phyloP scores from a whole-genome alignment of 2,113 vertebrate genomes.

The Mola mola region DNA sequence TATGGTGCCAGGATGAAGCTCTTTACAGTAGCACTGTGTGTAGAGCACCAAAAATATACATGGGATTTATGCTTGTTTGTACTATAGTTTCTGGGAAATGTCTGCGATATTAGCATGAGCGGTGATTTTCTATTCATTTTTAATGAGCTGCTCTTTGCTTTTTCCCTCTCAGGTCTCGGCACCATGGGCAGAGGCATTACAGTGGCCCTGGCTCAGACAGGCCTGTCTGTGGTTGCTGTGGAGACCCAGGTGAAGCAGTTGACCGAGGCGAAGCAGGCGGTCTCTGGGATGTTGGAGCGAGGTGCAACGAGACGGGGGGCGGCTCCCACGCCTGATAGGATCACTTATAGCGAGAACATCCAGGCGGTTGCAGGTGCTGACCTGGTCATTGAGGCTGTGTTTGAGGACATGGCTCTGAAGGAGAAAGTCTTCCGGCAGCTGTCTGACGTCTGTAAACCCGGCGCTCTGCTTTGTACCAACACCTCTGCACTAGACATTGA shows the following conservation, averaged over 20 bases:
- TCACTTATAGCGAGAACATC: constrained; percentile 82
- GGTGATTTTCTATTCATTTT: not conserved
- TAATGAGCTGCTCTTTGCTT: constrained; percentile 7
- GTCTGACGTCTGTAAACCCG: constrained; percentile 83
- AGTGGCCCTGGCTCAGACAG: constrained; percentile 84
- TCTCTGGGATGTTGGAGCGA: constrained; percentile 81
- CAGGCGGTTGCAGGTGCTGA: constrained; percentile 80
- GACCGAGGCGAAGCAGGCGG: constrained; percentile 75
- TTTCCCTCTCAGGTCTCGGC: constrained; percentile 85
- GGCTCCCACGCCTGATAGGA: constrained; percentile 47
- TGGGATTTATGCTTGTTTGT: not conserved
- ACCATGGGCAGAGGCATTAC: constrained; percentile 94
- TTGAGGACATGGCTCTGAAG: constrained; percentile 90
- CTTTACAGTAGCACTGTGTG: constrained; percentile 11
- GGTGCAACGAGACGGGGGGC: constrained; percentile 77
- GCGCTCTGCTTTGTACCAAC: constrained; percentile 87
- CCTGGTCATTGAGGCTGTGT: constrained; percentile 93
- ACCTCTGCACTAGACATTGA: constrained; percentile 89
- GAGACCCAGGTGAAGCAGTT: constrained; percentile 86
- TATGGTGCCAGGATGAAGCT: constrained; percentile 16
- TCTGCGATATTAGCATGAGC: constrained; percentile 2
- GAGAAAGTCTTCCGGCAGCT: constrained; percentile 87
- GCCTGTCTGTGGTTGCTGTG: constrained; percentile 87
- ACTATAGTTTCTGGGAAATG: constrained; percentile 3
- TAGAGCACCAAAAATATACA: not conserved